These are phyloP conservation scores for Notodonta dromedarius DNA, from an alignment of 2,888 invertebrate genomes.

Conservation along the genomic window DNA sequence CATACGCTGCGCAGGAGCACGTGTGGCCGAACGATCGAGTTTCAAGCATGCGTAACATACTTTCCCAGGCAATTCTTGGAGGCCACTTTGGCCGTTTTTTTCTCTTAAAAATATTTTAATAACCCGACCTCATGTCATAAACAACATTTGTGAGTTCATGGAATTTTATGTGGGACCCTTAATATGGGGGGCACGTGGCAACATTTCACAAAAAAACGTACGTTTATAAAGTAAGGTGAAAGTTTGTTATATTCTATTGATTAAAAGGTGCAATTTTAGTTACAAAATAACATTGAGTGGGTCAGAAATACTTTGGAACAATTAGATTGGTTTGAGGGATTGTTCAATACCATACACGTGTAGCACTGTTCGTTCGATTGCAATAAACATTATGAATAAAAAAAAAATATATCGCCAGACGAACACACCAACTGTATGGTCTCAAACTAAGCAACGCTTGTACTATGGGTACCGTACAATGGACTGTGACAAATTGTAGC, in stretches of 20 bases:
- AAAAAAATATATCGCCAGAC: too few species aligned
- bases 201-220: conserved; percentile 9
- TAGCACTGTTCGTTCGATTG: too few species aligned
- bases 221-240: background rate
- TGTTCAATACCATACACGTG: too few species aligned
- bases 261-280: background rate
- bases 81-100: conserved; percentile 40
- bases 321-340: too few species aligned
- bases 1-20: conserved; percentile 64
- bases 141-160: conserved; percentile 25
- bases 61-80: conserved; percentile 65
- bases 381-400: too few species aligned
- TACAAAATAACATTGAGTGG: too few species aligned
- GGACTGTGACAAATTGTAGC: too few species aligned
- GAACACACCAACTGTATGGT: too few species aligned
- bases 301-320: too few species aligned
- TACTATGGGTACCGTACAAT: too few species aligned
- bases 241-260: background rate
- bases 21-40: conserved; percentile 74
- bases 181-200: conserved; percentile 34
- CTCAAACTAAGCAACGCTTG: too few species aligned
- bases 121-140: conserved; percentile 26
- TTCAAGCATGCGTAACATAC: conserved; percentile 72
- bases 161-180: conserved; percentile 24
- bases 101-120: conserved; percentile 42